These are phyloP conservation scores for Buceros bicornis DNA, from an alignment of 2,797 vertebrate genomes.

Conservation along the genomic window DNA sequence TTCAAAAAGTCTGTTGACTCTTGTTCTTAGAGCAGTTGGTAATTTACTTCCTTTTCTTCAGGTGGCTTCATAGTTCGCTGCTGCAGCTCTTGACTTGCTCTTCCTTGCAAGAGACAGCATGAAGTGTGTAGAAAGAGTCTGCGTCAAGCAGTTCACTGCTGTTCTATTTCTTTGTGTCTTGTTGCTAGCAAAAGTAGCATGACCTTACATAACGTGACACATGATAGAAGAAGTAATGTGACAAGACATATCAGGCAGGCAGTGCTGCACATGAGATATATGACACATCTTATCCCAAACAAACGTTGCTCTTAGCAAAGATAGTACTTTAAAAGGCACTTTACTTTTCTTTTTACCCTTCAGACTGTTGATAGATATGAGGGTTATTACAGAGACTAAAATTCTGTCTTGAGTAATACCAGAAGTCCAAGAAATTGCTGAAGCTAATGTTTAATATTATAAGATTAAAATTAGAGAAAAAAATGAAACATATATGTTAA, in stretches of 20 bases:
- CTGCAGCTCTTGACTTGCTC: constrained; percentile 21
- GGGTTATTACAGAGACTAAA: neutral
- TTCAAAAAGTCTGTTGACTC: constrained; percentile 1
- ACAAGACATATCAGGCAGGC: constrained; percentile 58
- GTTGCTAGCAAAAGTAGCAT: constrained; percentile 59
- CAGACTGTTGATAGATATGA: neutral
- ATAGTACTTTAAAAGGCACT: constrained; percentile 35
- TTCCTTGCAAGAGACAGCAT: neutral
- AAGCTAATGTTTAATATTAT: neutral
- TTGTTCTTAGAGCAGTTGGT: constrained; percentile 1
- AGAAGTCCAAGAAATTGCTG: neutral
- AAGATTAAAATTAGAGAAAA: neutral
- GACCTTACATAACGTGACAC: constrained; percentile 70
- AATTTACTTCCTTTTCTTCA: constrained; percentile 50
- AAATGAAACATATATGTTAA: neutral
- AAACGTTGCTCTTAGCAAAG: constrained; percentile 62
- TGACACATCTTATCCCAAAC: constrained; percentile 57
- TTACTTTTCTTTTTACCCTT: neutral
- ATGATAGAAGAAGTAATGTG: constrained; percentile 56
- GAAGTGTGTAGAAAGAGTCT: neutral
- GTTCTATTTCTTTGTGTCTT: constrained; percentile 4
- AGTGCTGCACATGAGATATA: neutral
- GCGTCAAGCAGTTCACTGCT: neutral
- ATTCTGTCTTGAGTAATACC: neutral
- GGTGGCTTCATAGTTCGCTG: neutral